Percentiles rank a stretch among this genome's conserved stretches.
These are phyloP conservation scores for Sparidentex hasta DNA, from an alignment of 2,797 vertebrate species.

Conservation along the genomic window DNA sequence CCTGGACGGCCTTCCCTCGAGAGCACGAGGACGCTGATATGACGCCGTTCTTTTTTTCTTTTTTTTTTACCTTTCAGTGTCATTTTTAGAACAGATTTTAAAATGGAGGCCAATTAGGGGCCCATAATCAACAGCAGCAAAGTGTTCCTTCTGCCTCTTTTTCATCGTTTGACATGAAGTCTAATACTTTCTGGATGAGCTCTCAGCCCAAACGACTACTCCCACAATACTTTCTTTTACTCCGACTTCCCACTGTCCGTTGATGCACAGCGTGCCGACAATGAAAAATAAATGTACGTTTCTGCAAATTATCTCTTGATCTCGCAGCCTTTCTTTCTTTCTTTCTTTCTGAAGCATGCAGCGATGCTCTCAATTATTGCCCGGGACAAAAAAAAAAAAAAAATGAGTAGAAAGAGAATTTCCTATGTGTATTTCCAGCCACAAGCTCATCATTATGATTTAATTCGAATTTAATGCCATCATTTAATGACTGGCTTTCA, in stretches of 20 bases:
- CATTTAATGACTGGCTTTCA: background rate
- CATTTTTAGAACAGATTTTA: slow-evolving; percentile 42
- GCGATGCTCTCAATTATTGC: slow-evolving; percentile 19
- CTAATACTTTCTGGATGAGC: slow-evolving; percentile 43
- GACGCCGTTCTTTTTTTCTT: slow-evolving; percentile 32
- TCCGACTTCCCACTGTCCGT: background rate
- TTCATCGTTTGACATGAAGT: slow-evolving; percentile 42
- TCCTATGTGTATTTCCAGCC: background rate
- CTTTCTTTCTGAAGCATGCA: slow-evolving; percentile 5
- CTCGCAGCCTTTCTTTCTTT: background rate
- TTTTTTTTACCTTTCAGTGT: slow-evolving; percentile 33
- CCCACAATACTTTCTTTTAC: background rate
- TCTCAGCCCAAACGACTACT: slow-evolving; percentile 23
- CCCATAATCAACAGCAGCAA: slow-evolving; percentile 18
- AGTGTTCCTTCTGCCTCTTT: slow-evolving; percentile 14
- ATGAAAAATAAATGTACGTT: slow-evolving; percentile 31
- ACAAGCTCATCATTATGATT: slow-evolving; percentile 10
- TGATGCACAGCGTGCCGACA: slow-evolving; percentile 30
- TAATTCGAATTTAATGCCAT: slow-evolving; percentile 3
- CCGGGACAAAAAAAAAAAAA: background rate
- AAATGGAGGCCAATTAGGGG: slow-evolving; percentile 61
- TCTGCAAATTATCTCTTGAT: slow-evolving; percentile 33
- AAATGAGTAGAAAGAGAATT: slow-evolving; percentile 8
- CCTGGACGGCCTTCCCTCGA: slow-evolving; percentile 25
- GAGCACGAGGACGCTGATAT: slow-evolving; percentile 10